Conservation (phyloP, 1,140 invertebrate genomes). For the Procambarus clarkii region DNA sequence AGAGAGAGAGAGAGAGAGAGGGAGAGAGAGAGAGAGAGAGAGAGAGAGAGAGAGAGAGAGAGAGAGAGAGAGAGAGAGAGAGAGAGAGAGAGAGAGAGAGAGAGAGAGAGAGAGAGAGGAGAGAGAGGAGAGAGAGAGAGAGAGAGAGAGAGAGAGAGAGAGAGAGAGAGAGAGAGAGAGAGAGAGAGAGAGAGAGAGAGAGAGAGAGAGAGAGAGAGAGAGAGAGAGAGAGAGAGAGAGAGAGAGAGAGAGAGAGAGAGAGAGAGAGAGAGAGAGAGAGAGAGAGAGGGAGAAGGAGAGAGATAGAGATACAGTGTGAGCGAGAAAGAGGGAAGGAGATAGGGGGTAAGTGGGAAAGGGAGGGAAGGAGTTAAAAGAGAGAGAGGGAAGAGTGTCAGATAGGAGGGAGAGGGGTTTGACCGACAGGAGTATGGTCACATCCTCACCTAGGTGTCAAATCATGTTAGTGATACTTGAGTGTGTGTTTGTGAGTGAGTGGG, state of each 20-base stretch:
- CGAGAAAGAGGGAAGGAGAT: background rate
- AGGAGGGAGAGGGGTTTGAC: background rate
- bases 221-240: background rate
- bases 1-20: background rate
- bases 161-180: background rate
- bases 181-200: background rate
- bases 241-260: background rate
- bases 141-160: background rate
- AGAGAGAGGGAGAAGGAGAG: too few relatives aligned
- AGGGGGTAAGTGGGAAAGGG: background rate
- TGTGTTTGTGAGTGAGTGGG: too few relatives aligned
- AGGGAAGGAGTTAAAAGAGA: too few relatives aligned
- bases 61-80: background rate
- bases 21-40: background rate
- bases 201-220: background rate
- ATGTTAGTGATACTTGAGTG: too few relatives aligned
- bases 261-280: background rate
- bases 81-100: background rate
- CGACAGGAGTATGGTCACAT: too few relatives aligned
- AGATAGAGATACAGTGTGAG: too few relatives aligned
- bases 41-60: background rate
- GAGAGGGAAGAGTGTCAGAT: background rate
- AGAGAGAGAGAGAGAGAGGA: background rate
- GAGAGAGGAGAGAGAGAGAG: background rate
- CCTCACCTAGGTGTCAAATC: too few relatives aligned